phyloP scores from a whole-genome alignment of 1,140 invertebrate species.

The Reticulitermes speratus region DNA sequence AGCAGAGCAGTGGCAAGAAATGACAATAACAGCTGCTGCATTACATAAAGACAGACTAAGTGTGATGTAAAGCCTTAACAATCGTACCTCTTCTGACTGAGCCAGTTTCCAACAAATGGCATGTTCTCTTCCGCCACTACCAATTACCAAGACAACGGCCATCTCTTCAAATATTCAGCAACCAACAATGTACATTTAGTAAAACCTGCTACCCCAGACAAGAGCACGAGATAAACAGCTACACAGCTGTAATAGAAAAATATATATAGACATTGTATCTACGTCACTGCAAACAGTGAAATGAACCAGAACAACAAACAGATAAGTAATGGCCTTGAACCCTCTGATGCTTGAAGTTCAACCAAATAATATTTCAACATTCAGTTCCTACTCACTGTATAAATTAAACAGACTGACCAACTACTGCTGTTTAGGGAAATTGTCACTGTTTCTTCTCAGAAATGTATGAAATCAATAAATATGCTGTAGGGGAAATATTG shows the following conservation, averaged over 20 bases:
- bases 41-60: not conserved
- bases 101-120: conserved; percentile 89
- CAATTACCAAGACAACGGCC: conserved; percentile 77
- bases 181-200: not conserved
- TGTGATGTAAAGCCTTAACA: not conserved
- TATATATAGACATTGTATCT: not conserved
- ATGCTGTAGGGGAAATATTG: too few species aligned
- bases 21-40: too few species aligned
- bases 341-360: too few species aligned
- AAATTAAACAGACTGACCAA: too few species aligned
- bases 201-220: not conserved
- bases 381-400: too few species aligned
- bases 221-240: not conserved
- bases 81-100: conserved; percentile 64
- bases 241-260: not conserved
- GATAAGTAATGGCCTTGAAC: not conserved
- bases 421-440: too few species aligned
- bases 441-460: too few species aligned
- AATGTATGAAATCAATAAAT: too few species aligned
- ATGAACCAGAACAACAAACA: not conserved
- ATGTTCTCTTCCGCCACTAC: conserved; percentile 93
- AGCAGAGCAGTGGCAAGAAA: not conserved
- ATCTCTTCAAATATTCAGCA: conserved; percentile 35
- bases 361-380: too few species aligned
- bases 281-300: not conserved